Evolutionary conservation across 2,797 vertebrate genomes (phyloP), one percentile per base, ranked within the genome.

Genomic region (Schizopygopsis pylzovi): DNA sequence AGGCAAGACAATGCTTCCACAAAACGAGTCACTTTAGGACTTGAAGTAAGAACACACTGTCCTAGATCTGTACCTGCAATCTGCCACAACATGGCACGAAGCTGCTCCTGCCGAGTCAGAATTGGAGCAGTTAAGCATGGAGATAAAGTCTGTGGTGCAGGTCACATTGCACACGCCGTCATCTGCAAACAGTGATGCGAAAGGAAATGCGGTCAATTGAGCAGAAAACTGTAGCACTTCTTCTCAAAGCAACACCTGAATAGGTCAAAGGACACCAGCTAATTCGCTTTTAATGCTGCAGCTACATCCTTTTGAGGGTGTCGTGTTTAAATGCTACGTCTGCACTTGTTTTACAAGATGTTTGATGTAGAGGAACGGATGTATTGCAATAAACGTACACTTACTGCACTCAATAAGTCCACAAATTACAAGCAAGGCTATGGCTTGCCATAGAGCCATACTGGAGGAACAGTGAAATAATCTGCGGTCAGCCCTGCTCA

Each of bases 101-200:
- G 39, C 13, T 1, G 79, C 37, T 12, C 89, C 88, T 43, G 43
- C 20, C 0, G 71, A 47, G 28, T 20, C 87, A 4, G 90, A 86
- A 45, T 91, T 94, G 25, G 94, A 94, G 52, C 95, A 96, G 84
- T 95, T 95, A 63, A 96, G 47, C 0, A 18, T 83, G 0, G 0
- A 1, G 0, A 2, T 1, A 54, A 91, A 95, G 90, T 95, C 93
- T 1, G 94, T 95, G 0, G 89, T 92, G 90, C 95, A 96, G 88
- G 47, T 91, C 81, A 95, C 89, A 1, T 85, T 73, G 90, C 93
- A 94, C 0, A n/a, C 20, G 47, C 89, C 86, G 4, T 89, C 63
- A 52, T 86, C 93, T 94, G 93, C 63, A 81, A 86, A 81, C 22
- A 82, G 12, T 79, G 41, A 77, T 20, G 43, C 12, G 56, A 49